Percentiles rank a stretch among this genome's conserved stretches.
Conservation (phyloP, 2,888 invertebrate species). For the Tortrix viridana region DNA sequence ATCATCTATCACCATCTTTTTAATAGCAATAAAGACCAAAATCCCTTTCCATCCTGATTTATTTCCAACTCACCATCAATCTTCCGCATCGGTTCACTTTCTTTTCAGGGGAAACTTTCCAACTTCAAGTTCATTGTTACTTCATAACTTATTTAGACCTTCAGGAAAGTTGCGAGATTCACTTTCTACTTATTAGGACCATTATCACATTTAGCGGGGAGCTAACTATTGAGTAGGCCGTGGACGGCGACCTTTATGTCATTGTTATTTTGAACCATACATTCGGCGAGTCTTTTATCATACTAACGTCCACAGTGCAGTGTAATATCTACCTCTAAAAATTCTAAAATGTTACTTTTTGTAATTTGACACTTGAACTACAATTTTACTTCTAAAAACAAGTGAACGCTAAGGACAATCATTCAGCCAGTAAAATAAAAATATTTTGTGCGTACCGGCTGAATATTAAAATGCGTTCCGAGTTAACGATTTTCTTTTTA, state of each 20-base stretch:
- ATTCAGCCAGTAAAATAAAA: conserved; percentile 10
- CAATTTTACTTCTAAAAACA: neutral
- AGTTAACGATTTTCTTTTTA: conserved; percentile 29
- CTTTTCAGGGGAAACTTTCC: conserved; percentile 45
- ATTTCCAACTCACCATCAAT: conserved; percentile 7
- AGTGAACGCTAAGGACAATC: conserved; percentile 14
- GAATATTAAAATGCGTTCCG: conserved; percentile 25
- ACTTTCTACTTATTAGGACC: conserved; percentile 26
- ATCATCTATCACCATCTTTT: conserved; percentile 1
- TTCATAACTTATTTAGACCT: conserved; percentile 56
- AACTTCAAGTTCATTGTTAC: conserved; percentile 57
- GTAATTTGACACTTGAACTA: too few species aligned
- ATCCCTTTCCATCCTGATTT: neutral
- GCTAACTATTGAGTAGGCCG: conserved; percentile 32
- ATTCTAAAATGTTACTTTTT: too few species aligned
- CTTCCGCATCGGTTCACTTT: conserved; percentile 33
- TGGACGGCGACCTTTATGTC: conserved; percentile 45
- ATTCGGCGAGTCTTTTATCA: conserved; percentile 1
- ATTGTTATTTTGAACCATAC: conserved; percentile 40
- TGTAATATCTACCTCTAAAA: too few species aligned
- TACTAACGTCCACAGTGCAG: too few species aligned
- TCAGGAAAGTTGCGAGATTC: conserved; percentile 26
- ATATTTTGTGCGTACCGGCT: neutral
- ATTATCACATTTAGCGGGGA: conserved; percentile 28
- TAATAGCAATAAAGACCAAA: conserved; percentile 3